Evolutionary conservation across 2,113 vertebrate species (phyloP).

Genomic region (Psittacus erithacus): DNA sequence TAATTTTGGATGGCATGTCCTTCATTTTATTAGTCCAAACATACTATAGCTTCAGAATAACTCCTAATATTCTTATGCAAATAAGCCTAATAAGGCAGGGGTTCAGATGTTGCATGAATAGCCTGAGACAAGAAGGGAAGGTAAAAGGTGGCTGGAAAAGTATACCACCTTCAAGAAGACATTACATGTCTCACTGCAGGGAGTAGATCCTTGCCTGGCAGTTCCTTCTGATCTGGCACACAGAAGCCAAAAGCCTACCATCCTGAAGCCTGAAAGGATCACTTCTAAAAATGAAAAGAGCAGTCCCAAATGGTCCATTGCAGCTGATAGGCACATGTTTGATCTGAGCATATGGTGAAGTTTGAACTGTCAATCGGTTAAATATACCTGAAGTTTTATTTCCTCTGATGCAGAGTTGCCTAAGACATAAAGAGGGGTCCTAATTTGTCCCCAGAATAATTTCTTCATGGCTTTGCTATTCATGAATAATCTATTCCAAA

Average conservation of each 20-base stretch:
- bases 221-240: background rate
- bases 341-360: background rate
- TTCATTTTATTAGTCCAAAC: conserved; percentile 57
- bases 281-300: background rate
- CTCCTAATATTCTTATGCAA: background rate
- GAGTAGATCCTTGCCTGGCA: background rate
- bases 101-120: background rate
- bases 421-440: background rate
- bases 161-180: background rate
- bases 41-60: background rate
- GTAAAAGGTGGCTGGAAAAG: background rate
- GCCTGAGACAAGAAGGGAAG: background rate
- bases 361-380: background rate
- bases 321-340: background rate
- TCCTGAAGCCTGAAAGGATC: background rate
- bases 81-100: background rate
- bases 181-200: background rate
- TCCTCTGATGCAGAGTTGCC: background rate
- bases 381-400: background rate
- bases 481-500: background rate
- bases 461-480: background rate
- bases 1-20: conserved; percentile 36
- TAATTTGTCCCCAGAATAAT: background rate
- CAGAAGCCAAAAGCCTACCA: background rate
- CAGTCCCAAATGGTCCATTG: background rate